A percentile compares a stretch with the other conserved stretches of the same genome.
Evolutionary conservation across 1,140 invertebrate species (phyloP).

Genomic region (Campoletis sonorensis): DNA sequence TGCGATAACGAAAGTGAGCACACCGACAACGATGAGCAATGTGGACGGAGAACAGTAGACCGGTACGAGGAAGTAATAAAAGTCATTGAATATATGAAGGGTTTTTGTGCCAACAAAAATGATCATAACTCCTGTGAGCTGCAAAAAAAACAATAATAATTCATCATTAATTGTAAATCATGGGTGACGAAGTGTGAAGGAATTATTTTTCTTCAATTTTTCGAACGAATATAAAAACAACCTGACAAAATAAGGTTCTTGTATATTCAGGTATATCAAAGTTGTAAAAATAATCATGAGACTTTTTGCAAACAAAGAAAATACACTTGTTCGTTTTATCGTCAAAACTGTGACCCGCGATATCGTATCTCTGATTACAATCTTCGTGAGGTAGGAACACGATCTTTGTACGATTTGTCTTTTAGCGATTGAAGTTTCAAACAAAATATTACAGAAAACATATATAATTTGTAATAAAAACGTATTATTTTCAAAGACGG

Average conservation of each 20-base stretch:
- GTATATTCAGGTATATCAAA: neutral
- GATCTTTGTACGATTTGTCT: no score
- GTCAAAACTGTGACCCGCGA: neutral
- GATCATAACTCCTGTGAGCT: conserved; percentile 86
- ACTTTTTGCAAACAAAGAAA: neutral
- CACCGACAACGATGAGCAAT: conserved; percentile 86
- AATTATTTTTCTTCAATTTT: neutral
- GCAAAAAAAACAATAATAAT: conserved; percentile 54
- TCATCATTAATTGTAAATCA: neutral
- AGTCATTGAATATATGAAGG: conserved; percentile 84
- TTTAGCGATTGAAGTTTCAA: no score
- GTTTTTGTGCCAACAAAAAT: conserved; percentile 88
- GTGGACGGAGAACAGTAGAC: conserved; percentile 83
- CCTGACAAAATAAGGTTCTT: no score
- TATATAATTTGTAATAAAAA: no score
- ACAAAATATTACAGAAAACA: no score
- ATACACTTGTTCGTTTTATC: conserved; percentile 6
- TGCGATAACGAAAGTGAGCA: conserved; percentile 86
- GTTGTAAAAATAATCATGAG: conserved; percentile 5
- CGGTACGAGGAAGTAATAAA: conserved; percentile 82
- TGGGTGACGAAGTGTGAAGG: no score
- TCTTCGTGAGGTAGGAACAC: neutral
- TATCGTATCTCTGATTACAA: conserved; percentile 19
- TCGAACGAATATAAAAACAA: no score
- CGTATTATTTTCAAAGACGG: no score